Evolutionary conservation across 1,140 invertebrate species (phyloP), one percentile per base, ranked within the genome.

Genomic region (Leptoteleia sp.): DNA sequence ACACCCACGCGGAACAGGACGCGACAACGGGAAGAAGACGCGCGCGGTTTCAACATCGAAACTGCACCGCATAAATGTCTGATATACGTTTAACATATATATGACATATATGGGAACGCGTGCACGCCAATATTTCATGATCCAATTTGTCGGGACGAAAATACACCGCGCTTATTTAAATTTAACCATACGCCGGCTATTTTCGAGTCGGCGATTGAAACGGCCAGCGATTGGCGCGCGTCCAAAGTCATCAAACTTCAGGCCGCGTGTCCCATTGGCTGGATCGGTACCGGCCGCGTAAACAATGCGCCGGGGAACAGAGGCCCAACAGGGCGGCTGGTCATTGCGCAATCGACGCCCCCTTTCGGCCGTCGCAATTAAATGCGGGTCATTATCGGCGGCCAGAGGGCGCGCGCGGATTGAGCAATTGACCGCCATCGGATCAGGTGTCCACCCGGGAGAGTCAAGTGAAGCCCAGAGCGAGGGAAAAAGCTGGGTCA

Each of bases 161-260:
- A 72, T 62, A 68, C 29, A 57, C 17, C 17, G 37, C 37, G 11
- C 4, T 55, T 55, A 68, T 8, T 55, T 55, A 68, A 68, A 42
- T 73, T 57, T 70, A 70, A 65, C 22, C 50, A 15, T 48, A 33
- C 61, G 43, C 15, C n/a, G 16, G 9, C 33, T 73, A 73, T 79
- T 73, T n/a, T 73, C 19, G 3, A 70, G 12, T 17, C n/a, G n/a
- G n/a, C n/a, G n/a, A n/a, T n/a, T 6, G 62, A 59, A 73, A 79
- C 70, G 73, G 64, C 76, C 70, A 73, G 12, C 48, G 70, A 79
- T 73, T 73, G 76, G 70, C 48, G 0, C 5, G 0, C 9, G 1
- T 62, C 76, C 76, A 79, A 73, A 79, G 68, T 70, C 64, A 79
- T 79, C 76, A 79, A 79, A 73, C 68, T 79, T 73, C 43, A 29